phyloP scores from a whole-genome alignment of 2,888 invertebrate genomes.

The Teleogryllus oceanicus region DNA sequence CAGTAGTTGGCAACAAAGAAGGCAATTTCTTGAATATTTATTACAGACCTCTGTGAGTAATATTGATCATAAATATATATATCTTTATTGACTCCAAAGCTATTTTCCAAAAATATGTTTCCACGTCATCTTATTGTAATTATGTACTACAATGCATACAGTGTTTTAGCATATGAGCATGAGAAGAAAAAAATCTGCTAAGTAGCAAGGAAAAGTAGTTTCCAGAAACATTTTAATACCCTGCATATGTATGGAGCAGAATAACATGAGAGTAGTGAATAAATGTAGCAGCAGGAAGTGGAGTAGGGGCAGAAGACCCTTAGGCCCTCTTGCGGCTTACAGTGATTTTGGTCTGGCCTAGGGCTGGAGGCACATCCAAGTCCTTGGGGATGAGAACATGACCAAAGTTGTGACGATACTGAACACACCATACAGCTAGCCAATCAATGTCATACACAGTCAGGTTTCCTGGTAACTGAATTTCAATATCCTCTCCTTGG shows the following conservation, averaged over 20 bases:
- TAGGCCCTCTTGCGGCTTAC: constrained; percentile 52
- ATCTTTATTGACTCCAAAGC: background rate
- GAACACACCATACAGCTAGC: constrained; percentile 89
- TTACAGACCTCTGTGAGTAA: background rate
- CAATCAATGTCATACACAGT: constrained; percentile 90
- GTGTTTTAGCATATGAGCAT: background rate
- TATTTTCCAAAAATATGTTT: constrained; percentile 7
- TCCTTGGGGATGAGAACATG: constrained; percentile 84
- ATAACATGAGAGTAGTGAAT: background rate
- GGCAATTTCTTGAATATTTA: background rate
- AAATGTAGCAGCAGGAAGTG: background rate
- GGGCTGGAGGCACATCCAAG: constrained; percentile 82
- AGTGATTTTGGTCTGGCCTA: constrained; percentile 86
- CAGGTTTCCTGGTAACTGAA: constrained; percentile 76
- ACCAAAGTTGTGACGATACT: constrained; percentile 84
- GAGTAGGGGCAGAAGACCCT: background rate
- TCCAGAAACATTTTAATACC: background rate
- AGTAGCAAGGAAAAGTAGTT: background rate
- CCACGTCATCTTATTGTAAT: background rate
- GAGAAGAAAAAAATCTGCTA: background rate
- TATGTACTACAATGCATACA: background rate
- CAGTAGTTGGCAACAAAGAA: background rate
- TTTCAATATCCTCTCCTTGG: constrained; percentile 88
- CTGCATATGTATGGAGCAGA: background rate
- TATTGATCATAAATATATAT: background rate